Evolutionary conservation across 2,113 vertebrate species (phyloP), one percentile per base, ranked within the genome.

Genomic region (Anhinga rufa): DNA sequence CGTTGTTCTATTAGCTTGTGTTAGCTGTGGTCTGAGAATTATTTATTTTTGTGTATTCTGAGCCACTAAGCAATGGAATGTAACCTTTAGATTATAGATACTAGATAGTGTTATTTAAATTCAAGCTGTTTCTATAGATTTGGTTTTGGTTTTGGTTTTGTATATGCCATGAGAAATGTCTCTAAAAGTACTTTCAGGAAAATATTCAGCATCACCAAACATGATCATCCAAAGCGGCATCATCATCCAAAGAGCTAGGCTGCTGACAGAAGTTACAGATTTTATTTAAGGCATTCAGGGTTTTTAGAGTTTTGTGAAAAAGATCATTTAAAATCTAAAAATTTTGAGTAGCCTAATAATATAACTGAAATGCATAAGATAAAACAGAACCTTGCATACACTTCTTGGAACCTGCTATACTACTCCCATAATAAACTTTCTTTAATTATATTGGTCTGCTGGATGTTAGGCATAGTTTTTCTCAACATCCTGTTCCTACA

Each of bases 11-110:
- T 71, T 86, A 79, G 28, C 70, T 71, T 94, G 29, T 68, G 61
- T 70, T 90, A 93, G 19, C 60, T 91, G 57, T 81, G 83, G 44
- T 91, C 48, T 81, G 38, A 71, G 51, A 93, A 71, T 64, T 95
- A 88, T 69, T 64, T 95, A 88, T 69, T 95, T 92, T 93, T 93
- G 51, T 81, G 44, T 10, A 2, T 76, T 97, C 69, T 86, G 81
- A 95, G 64, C 55, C 46, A 74, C 80, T 87, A 83, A 92, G 82
- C 40, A 85, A 58, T 70, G 42, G 55, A 83, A 76, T 86, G 40
- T 90, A 95, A 91, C 88, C 83, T 95, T 96, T 96, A 91, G 80
- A 69, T 96, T 91, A 84, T 32, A 89, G 40, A 81, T 74, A 62
- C 52, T 87, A 51, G 68, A 65, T 29, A 49, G 52, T 44, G 42